Evolutionary conservation across 2,113 vertebrate genomes (phyloP).

Genomic region (Orcinus orca): DNA sequence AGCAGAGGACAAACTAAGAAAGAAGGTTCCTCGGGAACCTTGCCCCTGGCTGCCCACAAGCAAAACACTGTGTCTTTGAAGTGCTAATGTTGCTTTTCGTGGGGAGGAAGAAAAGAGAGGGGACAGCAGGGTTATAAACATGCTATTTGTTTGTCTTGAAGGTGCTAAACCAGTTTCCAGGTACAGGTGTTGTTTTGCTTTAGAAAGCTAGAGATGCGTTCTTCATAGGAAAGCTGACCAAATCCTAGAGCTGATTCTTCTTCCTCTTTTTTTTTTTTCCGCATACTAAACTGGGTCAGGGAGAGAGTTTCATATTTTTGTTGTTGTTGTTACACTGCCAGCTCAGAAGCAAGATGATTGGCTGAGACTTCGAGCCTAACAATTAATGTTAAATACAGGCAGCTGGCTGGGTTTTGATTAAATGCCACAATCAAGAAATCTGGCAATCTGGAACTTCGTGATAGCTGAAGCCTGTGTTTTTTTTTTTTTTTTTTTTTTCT

Average conservation of each 20-base stretch:
- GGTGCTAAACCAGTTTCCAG: not conserved
- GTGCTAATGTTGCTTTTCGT: not conserved
- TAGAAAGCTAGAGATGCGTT: not conserved
- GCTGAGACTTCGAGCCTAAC: conserved; percentile 42
- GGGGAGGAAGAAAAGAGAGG: too few species aligned
- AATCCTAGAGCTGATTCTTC: not conserved
- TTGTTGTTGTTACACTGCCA: conserved; percentile 39
- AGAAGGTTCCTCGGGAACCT: not conserved
- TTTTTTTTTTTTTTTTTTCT: not conserved
- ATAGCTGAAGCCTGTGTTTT: not conserved
- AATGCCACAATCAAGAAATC: conserved; percentile 67
- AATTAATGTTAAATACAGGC: conserved; percentile 70
- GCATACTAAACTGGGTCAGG: conserved; percentile 27
- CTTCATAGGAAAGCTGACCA: not conserved
- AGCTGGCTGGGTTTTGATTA: conserved; percentile 72
- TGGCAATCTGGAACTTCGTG: conserved; percentile 54
- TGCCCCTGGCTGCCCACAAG: not conserved
- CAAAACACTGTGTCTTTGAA: not conserved
- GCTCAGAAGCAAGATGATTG: conserved; percentile 53
- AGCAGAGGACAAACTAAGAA: not conserved
- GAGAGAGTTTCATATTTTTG: conserved; percentile 42
- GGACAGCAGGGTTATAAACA: not conserved
- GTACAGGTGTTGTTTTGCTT: conserved; percentile 2
- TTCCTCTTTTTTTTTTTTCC: rapidly evolving
- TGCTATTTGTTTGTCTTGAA: not conserved